Base-by-base conservation (phyloP, 2,888 invertebrate species). In the Strigamia crassipes region DNA sequence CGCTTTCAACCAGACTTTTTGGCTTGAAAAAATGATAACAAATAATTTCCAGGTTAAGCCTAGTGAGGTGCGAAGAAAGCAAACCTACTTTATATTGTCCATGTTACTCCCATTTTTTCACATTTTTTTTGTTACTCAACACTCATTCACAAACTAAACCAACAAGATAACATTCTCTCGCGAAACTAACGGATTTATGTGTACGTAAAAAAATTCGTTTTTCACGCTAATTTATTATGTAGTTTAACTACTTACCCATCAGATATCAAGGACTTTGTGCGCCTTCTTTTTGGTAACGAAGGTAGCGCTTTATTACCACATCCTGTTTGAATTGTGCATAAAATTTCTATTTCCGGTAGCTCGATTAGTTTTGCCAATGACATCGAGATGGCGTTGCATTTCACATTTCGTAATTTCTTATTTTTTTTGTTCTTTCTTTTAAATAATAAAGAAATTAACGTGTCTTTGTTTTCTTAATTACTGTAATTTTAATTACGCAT, bases 11-110 rank as follows among this genome's bases (percentile, higher is more conserved):
- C 31, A 10, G 9, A 77, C 4, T 9, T n/a, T 56, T n/a, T 3
- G n/a, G 18, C 1, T 1, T 31, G 9, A 13, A 78, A 34, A 78
- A 78, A 10, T 6, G 78, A 78, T 78, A 12, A 21, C 27, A 27
- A 27, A 27, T 2, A n/a, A 18, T 38, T 34, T 15, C 38, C 18
- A 15, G 42, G 78, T 21, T 78, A 78, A 78, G 73, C 73, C 73
- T 73, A 73, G 73, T 73, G 27, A 73, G 31, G 73, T 73, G 73
- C 73, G 13, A 73, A 73, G 73, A 73, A 73, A 73, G 73, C 73
- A 73, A 73, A 73, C 73, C 73, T 73, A 73, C 73, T 73, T 73
- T 27, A 73, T 73, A 73, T 73, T 73, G 73, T 73, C 73, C 73
- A 73, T 27, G 73, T 73, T 73, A 27, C 73, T 73, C 31, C 27